A percentile compares a stretch with the other conserved stretches of the same genome.
These are phyloP conservation scores for Galeopterus variegatus DNA, from an alignment of 2,113 vertebrate species.

Conservation along the genomic window DNA sequence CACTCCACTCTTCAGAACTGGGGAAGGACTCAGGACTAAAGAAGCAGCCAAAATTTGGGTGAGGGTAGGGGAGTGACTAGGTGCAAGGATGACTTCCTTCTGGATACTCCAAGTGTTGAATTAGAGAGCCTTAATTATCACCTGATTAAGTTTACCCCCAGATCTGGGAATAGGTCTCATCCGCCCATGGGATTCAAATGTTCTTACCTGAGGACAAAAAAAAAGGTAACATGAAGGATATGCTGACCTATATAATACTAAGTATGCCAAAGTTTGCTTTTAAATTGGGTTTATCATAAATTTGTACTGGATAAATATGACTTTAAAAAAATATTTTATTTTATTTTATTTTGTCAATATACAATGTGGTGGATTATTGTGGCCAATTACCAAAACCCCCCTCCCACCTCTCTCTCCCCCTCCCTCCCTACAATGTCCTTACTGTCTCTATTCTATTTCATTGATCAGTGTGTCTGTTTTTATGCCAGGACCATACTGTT, in stretches of 20 bases:
- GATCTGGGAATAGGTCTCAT: neutral
- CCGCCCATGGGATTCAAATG: neutral
- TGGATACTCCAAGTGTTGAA: neutral
- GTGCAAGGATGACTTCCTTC: neutral
- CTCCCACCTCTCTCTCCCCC: too few species aligned
- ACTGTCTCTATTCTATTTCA: too few species aligned
- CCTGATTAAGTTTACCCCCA: neutral
- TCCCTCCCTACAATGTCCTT: too few species aligned
- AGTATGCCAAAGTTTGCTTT: neutral
- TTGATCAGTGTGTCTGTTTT: too few species aligned
- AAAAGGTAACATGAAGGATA: neutral
- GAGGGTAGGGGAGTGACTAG: neutral
- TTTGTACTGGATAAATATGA: neutral
- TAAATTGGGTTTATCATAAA: slow-evolving; percentile 24
- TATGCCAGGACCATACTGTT: too few species aligned
- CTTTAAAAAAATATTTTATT: too few species aligned
- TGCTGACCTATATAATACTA: neutral
- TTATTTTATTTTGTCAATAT: too few species aligned
- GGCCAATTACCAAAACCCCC: too few species aligned
- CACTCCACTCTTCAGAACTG: neutral
- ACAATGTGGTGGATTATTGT: too few species aligned
- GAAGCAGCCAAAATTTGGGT: neutral
- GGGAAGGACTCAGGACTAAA: neutral
- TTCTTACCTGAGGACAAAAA: neutral
- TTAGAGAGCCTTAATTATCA: neutral